phyloP scores from a whole-genome alignment of 2,113 vertebrate species.

The Eubucco bourcierii region DNA sequence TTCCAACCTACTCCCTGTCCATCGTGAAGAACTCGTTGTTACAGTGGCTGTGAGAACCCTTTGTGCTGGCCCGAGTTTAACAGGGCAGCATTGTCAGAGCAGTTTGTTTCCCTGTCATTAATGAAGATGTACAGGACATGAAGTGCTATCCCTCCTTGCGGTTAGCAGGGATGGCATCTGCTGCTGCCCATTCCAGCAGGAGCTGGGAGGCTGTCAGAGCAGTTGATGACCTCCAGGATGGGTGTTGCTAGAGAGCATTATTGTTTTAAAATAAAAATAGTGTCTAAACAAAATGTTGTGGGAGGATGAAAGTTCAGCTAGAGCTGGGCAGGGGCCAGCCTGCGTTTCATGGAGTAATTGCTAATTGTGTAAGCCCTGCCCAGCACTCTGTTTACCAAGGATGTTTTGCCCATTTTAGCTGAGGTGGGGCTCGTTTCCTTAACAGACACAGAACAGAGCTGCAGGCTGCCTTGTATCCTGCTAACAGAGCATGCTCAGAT shows the following conservation, averaged over 20 bases:
- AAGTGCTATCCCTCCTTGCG: not conserved
- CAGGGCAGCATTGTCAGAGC: not conserved
- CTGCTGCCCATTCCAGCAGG: not conserved
- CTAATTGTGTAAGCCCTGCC: constrained; percentile 68
- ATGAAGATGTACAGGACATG: constrained; percentile 34
- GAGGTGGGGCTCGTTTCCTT: constrained; percentile 76
- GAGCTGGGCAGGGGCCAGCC: constrained; percentile 34
- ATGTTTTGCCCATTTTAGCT: constrained; percentile 72
- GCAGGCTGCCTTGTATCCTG: constrained; percentile 75
- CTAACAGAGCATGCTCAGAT: constrained; percentile 66
- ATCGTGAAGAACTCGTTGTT: not conserved
- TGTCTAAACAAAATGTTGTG: constrained; percentile 52
- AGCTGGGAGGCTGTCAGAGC: not conserved
- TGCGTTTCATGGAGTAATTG: constrained; percentile 27
- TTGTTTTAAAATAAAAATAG: constrained; percentile 62
- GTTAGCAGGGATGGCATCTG: not conserved
- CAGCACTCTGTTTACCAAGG: constrained; percentile 70
- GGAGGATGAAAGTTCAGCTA: constrained; percentile 55
- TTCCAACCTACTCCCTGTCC: not conserved
- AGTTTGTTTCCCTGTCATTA: constrained; percentile 50
- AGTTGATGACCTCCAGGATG: constrained; percentile 36
- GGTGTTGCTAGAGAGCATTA: constrained; percentile 45
- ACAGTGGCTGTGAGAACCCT: not conserved
- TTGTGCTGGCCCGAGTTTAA: not conserved
- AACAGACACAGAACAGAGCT: constrained; percentile 66